phyloP scores from a whole-genome alignment of 2,888 invertebrate species.

The Falcaria lacertinaria region DNA sequence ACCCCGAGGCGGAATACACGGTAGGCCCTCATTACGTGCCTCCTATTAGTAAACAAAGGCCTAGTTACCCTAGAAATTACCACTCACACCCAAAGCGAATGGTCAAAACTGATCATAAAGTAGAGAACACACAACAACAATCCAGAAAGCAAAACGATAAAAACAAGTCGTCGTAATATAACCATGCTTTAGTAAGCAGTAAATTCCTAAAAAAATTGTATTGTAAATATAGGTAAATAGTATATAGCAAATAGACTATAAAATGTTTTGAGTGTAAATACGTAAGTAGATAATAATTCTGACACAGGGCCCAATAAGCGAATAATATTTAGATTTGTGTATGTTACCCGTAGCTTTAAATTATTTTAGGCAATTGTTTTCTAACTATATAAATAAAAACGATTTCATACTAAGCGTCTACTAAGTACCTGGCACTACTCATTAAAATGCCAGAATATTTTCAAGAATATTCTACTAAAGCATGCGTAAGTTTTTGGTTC shows the following conservation, averaged over 20 bases:
- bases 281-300: no score
- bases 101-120: constrained; percentile 45
- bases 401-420: no score
- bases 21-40: constrained; percentile 42
- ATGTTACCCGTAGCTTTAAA: no score
- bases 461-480: background rate
- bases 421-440: no score
- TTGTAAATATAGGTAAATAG: constrained; percentile 50
- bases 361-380: no score
- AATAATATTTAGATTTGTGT: no score
- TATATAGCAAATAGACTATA: no score
- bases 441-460: background rate
- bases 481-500: constrained; percentile 4
- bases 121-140: constrained; percentile 22
- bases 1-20: constrained; percentile 54
- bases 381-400: no score
- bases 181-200: background rate
- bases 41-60: constrained; percentile 46
- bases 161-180: constrained; percentile 37
- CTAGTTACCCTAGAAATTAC: constrained; percentile 59
- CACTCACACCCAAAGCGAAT: constrained; percentile 66
- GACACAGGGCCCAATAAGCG: no score
- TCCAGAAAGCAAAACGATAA: constrained; percentile 42
- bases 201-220: constrained; percentile 12
- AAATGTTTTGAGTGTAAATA: no score